Evolutionary conservation across 1,140 invertebrate species (phyloP).

Genomic region (Drosophila pseudoobscura): DNA sequence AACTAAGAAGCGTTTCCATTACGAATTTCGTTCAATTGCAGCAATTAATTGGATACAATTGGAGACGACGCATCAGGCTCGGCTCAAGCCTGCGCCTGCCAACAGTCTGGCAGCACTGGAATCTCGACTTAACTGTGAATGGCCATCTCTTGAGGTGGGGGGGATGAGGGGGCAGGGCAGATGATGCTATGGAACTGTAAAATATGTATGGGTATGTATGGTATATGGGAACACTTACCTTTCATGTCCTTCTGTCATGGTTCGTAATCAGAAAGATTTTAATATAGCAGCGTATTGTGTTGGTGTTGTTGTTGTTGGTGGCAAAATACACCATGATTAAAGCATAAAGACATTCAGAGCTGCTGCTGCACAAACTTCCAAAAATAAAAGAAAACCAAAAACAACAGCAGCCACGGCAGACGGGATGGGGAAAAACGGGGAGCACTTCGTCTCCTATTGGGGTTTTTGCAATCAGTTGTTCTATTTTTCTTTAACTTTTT

Average conservation of each 20-base stretch:
- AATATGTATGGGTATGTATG: no score
- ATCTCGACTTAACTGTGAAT: no score
- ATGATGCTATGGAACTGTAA: no score
- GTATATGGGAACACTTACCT: constrained; percentile 85
- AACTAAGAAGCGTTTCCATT: constrained; percentile 9
- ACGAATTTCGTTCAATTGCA: constrained; percentile 23
- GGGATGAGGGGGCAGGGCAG: no score
- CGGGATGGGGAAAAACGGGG: constrained; percentile 17
- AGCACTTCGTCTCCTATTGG: background rate
- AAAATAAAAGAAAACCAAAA: constrained; percentile 53
- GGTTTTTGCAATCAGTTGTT: constrained; percentile 8
- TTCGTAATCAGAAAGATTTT: constrained; percentile 88
- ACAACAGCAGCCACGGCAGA: constrained; percentile 34
- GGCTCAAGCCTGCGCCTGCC: background rate
- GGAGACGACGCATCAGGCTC: background rate
- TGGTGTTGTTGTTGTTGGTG: constrained; percentile 83
- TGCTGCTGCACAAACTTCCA: constrained; percentile 79
- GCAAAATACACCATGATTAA: constrained; percentile 88
- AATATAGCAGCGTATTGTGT: constrained; percentile 87
- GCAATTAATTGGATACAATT: constrained; percentile 24
- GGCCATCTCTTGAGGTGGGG: no score
- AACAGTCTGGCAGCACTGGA: background rate
- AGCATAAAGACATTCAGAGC: constrained; percentile 87
- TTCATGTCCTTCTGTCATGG: constrained; percentile 90
- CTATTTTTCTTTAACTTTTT: constrained; percentile 7